Evolutionary conservation across 2,113 vertebrate species (phyloP).

Genomic region (Carassius auratus): DNA sequence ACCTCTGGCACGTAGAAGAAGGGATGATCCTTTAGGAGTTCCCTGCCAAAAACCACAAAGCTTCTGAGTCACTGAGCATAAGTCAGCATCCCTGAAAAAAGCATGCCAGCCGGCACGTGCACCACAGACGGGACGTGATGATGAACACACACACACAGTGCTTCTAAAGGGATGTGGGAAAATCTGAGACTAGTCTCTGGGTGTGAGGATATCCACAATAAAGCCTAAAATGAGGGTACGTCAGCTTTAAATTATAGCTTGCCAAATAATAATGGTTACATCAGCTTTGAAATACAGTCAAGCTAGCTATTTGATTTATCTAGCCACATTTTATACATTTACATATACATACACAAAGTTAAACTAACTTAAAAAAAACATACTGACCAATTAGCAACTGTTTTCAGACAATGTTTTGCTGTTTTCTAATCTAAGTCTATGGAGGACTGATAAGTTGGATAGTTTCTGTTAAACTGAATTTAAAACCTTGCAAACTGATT

Average conservation of each 20-base stretch:
- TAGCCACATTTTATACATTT: neutral
- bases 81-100: neutral
- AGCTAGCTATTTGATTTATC: neutral
- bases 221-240: neutral
- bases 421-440: neutral
- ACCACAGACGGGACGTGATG: neutral
- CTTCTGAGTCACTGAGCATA: constrained; percentile 20
- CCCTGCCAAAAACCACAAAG: constrained; percentile 69
- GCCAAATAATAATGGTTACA: neutral
- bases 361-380: too few species aligned
- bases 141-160: neutral
- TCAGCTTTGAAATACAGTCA: neutral
- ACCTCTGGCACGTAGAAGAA: constrained; percentile 90
- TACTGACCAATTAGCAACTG: too few species aligned
- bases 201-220: neutral
- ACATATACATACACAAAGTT: neutral
- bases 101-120: constrained; percentile 32
- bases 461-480: neutral
- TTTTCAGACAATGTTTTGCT: too few species aligned
- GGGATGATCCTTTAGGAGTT: constrained; percentile 87
- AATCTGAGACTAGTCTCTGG: neutral
- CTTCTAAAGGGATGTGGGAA: neutral
- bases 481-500: neutral
- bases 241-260: neutral
- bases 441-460: neutral